Evolutionary conservation across 1,140 invertebrate genomes (phyloP), one percentile per base, ranked within the genome.

Genomic region (Drosophila parvula): DNA sequence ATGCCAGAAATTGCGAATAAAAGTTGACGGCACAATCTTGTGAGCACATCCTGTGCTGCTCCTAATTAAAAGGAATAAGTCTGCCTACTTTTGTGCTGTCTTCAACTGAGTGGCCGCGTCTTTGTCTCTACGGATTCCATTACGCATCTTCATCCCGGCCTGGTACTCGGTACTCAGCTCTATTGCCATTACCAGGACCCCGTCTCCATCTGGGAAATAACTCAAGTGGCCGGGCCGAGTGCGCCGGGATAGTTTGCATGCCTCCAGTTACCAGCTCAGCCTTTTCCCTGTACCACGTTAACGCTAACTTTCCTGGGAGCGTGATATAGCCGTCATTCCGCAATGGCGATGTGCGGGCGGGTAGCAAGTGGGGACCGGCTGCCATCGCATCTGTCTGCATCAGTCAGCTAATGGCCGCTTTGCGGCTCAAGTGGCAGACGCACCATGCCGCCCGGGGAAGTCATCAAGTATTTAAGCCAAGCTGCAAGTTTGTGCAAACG

Each of bases 401-500:
- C 73, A 74, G 83, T 74, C 69, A 64, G 67, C 68, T 86, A 86
- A 86, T 86, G 83, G 83, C 83, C 81, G 83, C 83, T 86, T 88
- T 86, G 83, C 76, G 83, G 83, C 79, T 88, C 70, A 77, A 79
- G 79, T 82, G 84, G 28, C 68, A 71, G 51, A 56, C 65, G 58
- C 59, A 75, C 48, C 47, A n/a, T 45, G 41, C 34, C 48, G 55
- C 74, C 45, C 48, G 50, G 45, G 63, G 65, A 78, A 86, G 61
- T 77, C 74, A 81, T 67, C 69, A 81, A 85, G 82, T 86, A 88
- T 85, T 86, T 79, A 86, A 61, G 75, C 47, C 74, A 55, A 76
- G 51, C 36, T 57, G 67, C 65, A 71, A 71, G 68, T 71, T 71
- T 71, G 53, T 59, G 51, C 44, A 59, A 71, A 71, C 65, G 47